Conservation (phyloP, 2,888 invertebrate species). For the Pilophorus perplexus region DNA sequence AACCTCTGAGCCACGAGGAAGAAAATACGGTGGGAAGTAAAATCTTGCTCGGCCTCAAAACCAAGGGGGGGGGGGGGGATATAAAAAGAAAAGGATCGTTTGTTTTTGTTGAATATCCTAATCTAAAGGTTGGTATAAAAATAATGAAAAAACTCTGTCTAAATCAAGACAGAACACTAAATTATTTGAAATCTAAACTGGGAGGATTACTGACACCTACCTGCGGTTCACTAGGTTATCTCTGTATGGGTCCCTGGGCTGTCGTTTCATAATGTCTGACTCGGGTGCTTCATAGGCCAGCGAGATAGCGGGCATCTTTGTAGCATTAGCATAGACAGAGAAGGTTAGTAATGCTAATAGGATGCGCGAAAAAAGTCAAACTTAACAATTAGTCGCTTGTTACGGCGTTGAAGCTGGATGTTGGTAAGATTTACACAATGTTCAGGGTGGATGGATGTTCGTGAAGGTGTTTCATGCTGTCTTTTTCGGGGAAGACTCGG, state of each 20-base stretch:
- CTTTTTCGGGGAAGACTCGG: slow-evolving; percentile 14
- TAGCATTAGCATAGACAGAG: slow-evolving; percentile 47
- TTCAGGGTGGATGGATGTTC: slow-evolving; percentile 30
- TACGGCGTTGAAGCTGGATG: slow-evolving; percentile 33
- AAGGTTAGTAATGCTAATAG: slow-evolving; percentile 46
- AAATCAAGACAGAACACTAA: too few species aligned
- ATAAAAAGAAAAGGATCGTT: too few species aligned
- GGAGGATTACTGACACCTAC: slow-evolving; percentile 60
- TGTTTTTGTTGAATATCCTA: too few species aligned
- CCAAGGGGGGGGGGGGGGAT: too few species aligned
- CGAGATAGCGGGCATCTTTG: slow-evolving; percentile 94
- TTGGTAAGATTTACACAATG: slow-evolving; percentile 18
- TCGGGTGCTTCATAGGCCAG: slow-evolving; percentile 98
- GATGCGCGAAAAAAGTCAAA: slow-evolving; percentile 26
- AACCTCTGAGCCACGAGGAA: too few species aligned
- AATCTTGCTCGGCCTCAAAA: too few species aligned
- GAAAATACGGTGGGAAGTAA: too few species aligned
- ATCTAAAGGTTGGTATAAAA: too few species aligned
- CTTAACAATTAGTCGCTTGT: not conserved
- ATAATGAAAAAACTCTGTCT: too few species aligned
- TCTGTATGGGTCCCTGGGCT: slow-evolving; percentile 94
- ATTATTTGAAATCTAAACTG: slow-evolving; percentile 25
- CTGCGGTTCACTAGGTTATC: slow-evolving; percentile 99
- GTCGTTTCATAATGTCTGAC: slow-evolving; percentile 98
- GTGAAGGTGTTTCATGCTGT: slow-evolving; percentile 30